Conservation (phyloP, 2,113 vertebrate species). For the Fulmarus glacialis region DNA sequence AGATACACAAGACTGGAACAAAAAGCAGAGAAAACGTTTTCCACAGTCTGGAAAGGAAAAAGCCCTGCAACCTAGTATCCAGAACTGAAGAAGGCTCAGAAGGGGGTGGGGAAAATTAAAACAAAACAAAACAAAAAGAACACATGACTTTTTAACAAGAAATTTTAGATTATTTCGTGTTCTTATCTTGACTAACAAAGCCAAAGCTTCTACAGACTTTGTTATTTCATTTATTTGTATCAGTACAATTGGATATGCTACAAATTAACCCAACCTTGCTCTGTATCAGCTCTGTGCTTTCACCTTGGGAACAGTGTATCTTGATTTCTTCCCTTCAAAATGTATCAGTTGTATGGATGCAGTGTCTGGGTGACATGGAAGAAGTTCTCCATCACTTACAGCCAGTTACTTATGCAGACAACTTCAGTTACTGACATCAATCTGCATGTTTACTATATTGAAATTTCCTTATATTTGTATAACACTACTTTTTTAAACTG, state of each 20-base stretch:
- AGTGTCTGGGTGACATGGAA: background rate
- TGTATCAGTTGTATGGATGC: background rate
- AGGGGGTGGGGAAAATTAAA: background rate
- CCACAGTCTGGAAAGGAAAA: background rate
- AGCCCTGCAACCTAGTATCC: background rate
- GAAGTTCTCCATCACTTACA: background rate
- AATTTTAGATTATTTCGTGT: background rate
- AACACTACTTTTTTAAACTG: background rate
- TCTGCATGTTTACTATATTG: rapidly evolving
- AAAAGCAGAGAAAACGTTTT: background rate
- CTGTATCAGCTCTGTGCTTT: background rate
- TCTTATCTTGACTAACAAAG: background rate
- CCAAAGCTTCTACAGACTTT: background rate
- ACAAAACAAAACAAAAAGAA: background rate
- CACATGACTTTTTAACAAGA: background rate
- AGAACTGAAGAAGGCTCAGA: background rate
- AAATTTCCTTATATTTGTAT: background rate
- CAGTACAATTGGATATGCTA: background rate
- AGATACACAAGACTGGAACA: background rate
- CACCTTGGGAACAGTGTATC: background rate
- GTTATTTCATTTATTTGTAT: background rate
- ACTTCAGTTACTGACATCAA: background rate
- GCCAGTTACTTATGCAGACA: background rate
- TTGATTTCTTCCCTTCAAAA: background rate
- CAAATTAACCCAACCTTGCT: background rate